Conservation (phyloP, 2,113 vertebrate species). For the Mastomys coucha region DNA sequence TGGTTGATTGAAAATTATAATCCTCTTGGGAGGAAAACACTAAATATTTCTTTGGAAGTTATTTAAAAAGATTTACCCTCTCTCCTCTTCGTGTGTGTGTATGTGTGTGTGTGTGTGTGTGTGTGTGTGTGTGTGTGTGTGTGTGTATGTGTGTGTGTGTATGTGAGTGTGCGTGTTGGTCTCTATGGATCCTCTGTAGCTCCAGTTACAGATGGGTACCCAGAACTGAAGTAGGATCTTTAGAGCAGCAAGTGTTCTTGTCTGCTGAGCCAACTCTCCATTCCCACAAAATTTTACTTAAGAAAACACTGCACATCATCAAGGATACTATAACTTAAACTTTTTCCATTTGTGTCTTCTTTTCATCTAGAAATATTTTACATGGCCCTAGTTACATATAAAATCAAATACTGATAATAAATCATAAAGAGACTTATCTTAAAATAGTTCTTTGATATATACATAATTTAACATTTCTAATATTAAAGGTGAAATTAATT, state of each 20-base stretch:
- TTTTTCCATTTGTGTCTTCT: neutral
- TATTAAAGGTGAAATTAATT: neutral
- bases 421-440: neutral
- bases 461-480: neutral
- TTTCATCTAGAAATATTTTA: neutral
- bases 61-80: neutral
- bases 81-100: neutral
- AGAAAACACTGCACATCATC: neutral
- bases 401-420: neutral
- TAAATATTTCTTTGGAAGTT: conserved; percentile 25
- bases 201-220: neutral
- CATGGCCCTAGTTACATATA: neutral
- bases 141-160: neutral
- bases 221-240: neutral
- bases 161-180: neutral
- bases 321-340: conserved; percentile 35
- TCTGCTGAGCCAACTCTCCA: neutral
- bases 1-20: neutral
- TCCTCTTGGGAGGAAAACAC: neutral
- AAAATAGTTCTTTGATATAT: neutral
- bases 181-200: neutral
- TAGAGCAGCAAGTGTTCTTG: neutral
- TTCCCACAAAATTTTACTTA: neutral
- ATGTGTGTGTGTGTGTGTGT: neutral
- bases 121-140: neutral